phyloP scores from a whole-genome alignment of 2,113 vertebrate species.

The Tinamus guttatus region DNA sequence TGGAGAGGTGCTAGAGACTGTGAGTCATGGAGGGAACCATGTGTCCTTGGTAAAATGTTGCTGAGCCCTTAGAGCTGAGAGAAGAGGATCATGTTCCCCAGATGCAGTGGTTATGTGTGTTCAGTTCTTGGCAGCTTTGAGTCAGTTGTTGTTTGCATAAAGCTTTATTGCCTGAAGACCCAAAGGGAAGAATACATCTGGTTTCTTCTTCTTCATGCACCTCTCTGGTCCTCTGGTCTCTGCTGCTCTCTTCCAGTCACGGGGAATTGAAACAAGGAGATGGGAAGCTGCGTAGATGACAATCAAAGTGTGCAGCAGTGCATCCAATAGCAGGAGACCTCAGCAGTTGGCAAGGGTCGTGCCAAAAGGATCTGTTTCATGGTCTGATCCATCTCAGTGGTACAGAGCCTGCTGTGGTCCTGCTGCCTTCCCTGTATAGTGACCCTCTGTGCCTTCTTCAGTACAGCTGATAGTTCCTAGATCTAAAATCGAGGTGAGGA shows the following conservation, averaged over 20 bases:
- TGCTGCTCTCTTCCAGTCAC: background rate
- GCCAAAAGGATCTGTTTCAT: background rate
- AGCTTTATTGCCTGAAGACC: background rate
- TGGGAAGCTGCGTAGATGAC: background rate
- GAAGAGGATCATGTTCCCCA: too few species aligned
- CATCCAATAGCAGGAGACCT: background rate
- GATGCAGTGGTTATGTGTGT: too few species aligned
- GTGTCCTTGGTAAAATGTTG: background rate
- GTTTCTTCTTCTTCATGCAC: background rate
- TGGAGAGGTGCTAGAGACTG: background rate
- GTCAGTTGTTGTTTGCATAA: background rate
- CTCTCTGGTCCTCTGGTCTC: background rate
- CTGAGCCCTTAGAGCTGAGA: background rate
- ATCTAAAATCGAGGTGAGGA: background rate
- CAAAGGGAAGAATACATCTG: background rate
- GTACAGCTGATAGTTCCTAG: background rate
- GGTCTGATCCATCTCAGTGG: background rate
- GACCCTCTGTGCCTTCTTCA: background rate
- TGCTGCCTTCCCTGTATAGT: rapidly evolving
- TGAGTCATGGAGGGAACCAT: background rate
- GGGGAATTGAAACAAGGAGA: background rate
- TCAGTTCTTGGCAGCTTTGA: background rate
- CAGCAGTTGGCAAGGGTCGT: rapidly evolving
- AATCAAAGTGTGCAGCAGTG: background rate
- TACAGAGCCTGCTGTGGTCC: background rate